Conservation (phyloP, 2,797 vertebrate species). For the Vipera latastei region DNA sequence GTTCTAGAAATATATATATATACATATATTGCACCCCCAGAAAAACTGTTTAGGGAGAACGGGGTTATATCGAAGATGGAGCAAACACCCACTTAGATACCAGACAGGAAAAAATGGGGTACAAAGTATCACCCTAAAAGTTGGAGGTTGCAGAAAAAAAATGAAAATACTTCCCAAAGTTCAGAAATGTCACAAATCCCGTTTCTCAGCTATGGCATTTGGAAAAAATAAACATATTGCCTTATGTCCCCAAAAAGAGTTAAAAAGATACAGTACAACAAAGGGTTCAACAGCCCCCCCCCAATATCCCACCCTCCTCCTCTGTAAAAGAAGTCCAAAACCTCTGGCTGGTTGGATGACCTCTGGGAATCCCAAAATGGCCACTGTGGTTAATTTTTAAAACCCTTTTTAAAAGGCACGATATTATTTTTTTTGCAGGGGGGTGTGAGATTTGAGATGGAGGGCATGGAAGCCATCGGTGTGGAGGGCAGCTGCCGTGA, state of each 20-base stretch:
- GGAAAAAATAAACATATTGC: slow-evolving; percentile 50
- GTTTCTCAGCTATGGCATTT: slow-evolving; percentile 44
- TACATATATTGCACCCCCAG: not conserved
- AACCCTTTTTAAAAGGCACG: slow-evolving; percentile 60
- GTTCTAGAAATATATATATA: slow-evolving; percentile 4
- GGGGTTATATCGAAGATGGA: not conserved
- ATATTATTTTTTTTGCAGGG: slow-evolving; percentile 10
- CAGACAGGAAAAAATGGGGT: not conserved
- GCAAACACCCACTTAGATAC: slow-evolving; percentile 34
- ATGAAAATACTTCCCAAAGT: slow-evolving; percentile 61
- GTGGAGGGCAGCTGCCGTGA: not conserved
- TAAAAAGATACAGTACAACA: slow-evolving; percentile 33
- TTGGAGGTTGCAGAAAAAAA: not conserved
- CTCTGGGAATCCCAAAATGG: not conserved
- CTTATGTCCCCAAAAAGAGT: slow-evolving; percentile 25
- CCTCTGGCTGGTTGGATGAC: not conserved
- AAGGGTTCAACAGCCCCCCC: not conserved
- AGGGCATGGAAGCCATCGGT: not conserved
- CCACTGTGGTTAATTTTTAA: not conserved
- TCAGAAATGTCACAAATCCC: slow-evolving; percentile 57
- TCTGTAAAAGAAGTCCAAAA: not conserved
- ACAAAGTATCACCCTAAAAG: slow-evolving; percentile 54
- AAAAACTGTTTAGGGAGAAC: slow-evolving; percentile 9
- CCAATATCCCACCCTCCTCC: not conserved
- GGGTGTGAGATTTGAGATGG: not conserved